Conservation (phyloP, 2,797 vertebrate genomes). For the Eulemur rubriventer region DNA sequence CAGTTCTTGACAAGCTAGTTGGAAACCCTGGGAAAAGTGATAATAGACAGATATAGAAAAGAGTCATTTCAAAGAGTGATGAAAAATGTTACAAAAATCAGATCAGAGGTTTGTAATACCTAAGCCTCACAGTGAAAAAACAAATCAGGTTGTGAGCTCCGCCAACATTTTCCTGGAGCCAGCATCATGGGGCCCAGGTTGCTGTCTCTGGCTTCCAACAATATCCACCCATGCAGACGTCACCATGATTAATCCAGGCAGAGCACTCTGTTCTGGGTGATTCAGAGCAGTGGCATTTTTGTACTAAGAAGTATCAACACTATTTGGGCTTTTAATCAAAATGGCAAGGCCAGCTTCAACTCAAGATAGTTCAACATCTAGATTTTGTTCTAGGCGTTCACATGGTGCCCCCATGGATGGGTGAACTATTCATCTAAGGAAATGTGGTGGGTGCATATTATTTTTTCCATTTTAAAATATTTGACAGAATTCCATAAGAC, state of each 20-base stretch:
- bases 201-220: background rate
- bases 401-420: background rate
- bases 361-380: background rate
- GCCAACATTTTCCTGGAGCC: background rate
- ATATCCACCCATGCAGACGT: background rate
- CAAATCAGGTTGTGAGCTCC: background rate
- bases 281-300: background rate
- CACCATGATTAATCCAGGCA: background rate
- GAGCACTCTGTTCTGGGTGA: background rate
- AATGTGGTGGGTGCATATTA: background rate
- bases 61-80: background rate
- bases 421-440: background rate
- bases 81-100: constrained; percentile 18
- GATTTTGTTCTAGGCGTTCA: background rate
- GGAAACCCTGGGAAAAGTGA: background rate
- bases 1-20: background rate
- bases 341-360: background rate
- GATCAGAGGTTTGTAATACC: background rate
- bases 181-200: background rate
- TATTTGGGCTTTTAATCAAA: constrained; percentile 1
- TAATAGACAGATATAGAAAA: background rate
- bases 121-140: background rate
- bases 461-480: constrained; percentile 33
- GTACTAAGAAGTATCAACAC: background rate
- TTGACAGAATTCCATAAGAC: constrained; percentile 7